Evolutionary conservation across 2,113 vertebrate species (phyloP).

Genomic region (Thryonomys swinderianus): DNA sequence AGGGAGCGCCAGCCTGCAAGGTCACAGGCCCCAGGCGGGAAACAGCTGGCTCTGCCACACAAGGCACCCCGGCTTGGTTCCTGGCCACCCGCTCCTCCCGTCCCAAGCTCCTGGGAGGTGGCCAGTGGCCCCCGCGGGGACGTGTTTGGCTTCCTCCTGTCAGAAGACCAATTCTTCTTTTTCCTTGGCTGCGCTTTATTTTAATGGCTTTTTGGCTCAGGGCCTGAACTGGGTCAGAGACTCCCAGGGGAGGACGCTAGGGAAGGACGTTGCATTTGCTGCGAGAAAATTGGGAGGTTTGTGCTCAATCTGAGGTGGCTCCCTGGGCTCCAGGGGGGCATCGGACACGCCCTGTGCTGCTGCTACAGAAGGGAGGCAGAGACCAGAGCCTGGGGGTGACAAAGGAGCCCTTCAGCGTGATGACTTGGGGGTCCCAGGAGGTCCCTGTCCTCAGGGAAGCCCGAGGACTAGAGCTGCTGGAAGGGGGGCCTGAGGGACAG

Average conservation of each 20-base stretch:
- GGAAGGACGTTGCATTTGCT: not conserved
- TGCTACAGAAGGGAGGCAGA: not conserved
- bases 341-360: accelerated
- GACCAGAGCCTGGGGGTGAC: too few relatives aligned
- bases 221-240: constrained; percentile 79
- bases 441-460: not conserved
- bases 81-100: not conserved
- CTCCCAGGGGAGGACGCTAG: not conserved
- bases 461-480: not conserved
- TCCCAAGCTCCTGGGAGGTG: constrained; percentile 8
- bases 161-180: constrained; percentile 70
- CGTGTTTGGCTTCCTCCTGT: constrained; percentile 75
- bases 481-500: not conserved
- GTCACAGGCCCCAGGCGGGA: not conserved
- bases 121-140: constrained; percentile 75
- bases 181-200: constrained; percentile 80
- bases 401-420: not conserved
- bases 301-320: not conserved
- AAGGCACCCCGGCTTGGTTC: not conserved
- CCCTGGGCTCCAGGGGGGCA: not conserved
- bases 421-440: not conserved
- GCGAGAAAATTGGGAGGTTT: not conserved
- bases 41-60: not conserved
- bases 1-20: not conserved
- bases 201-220: constrained; percentile 83